Conservation (phyloP, 2,797 vertebrate genomes). For the Eutrigla gurnardus region DNA sequence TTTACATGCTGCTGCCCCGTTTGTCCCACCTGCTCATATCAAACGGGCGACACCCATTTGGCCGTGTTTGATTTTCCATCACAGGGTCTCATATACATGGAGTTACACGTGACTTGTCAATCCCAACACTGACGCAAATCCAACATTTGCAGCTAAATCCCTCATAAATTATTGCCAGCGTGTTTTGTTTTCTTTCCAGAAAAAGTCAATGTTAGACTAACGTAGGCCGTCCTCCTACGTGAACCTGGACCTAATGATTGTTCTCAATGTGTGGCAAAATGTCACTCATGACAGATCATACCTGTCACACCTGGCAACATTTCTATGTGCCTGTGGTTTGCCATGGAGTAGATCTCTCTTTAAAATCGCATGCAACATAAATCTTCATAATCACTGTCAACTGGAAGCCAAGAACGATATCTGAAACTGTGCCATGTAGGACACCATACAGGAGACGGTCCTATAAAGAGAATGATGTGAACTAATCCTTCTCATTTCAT, state of each 20-base stretch:
- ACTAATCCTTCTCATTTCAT: conserved; percentile 45
- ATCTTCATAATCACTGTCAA: not conserved
- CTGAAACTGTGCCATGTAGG: conserved; percentile 5
- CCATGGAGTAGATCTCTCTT: not conserved
- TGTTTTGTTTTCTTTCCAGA: conserved; percentile 10
- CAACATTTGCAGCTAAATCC: not conserved
- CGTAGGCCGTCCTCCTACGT: conserved; percentile 40
- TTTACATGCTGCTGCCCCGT: conserved; percentile 33
- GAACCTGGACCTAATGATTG: conserved; percentile 36
- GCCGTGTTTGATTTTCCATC: conserved; percentile 58
- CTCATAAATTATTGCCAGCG: conserved; percentile 1
- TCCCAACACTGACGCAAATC: not conserved
- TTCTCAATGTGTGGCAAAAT: conserved; percentile 57
- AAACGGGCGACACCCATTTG: conserved; percentile 27
- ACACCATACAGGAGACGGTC: not conserved
- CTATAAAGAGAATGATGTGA: conserved; percentile 35
- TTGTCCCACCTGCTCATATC: conserved; percentile 52
- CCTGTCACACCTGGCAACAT: not conserved
- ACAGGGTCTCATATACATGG: not conserved
- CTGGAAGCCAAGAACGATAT: not conserved
- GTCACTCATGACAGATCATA: conserved; percentile 51
- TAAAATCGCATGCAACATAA: not conserved
- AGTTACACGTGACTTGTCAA: not conserved
- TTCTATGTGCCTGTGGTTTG: not conserved
- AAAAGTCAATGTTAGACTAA: conserved; percentile 32